These are phyloP conservation scores for Poeciliopsis occidentalis DNA, from an alignment of 2,113 vertebrate genomes.

Conservation along the genomic window DNA sequence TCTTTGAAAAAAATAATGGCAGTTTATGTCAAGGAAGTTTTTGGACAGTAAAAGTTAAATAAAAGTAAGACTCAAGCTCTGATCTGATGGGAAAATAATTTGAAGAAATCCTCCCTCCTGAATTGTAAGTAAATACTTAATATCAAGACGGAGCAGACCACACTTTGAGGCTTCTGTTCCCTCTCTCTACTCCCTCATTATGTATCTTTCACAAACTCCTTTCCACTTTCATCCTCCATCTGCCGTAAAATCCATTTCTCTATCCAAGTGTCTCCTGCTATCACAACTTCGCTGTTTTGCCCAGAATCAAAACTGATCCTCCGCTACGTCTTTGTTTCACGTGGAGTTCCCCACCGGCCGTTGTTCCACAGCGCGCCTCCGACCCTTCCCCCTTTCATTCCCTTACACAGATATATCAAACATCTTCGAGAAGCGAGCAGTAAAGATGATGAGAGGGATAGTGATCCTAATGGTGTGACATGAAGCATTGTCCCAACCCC, in stretches of 20 bases:
- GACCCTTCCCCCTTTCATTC: not conserved
- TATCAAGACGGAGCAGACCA: conserved; percentile 18
- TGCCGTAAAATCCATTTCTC: conserved; percentile 35
- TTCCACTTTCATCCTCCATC: conserved; percentile 46
- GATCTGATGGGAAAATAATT: conserved; percentile 29
- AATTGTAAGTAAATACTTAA: conserved; percentile 25
- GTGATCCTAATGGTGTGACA: conserved; percentile 65
- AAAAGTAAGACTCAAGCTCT: conserved; percentile 29
- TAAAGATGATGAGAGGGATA: conserved; percentile 66
- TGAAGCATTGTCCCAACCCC: conserved; percentile 40
- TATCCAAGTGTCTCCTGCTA: conserved; percentile 12
- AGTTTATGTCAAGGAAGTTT: not conserved
- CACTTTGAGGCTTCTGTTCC: conserved; percentile 2
- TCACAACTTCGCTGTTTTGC: conserved; percentile 47
- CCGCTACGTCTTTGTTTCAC: conserved; percentile 48
- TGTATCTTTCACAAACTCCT: conserved; percentile 36
- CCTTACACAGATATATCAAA: conserved; percentile 54
- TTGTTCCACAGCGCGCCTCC: conserved; percentile 8
- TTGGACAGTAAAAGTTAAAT: not conserved
- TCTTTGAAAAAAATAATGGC: too few species aligned
- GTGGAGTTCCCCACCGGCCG: conserved; percentile 22
- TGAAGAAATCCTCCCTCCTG: conserved; percentile 17
- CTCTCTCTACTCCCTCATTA: conserved; percentile 17
- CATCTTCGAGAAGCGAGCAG: conserved; percentile 53
- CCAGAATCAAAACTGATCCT: conserved; percentile 39